These are phyloP conservation scores for Medauroidea extradentata DNA, from an alignment of 1,140 invertebrate genomes.

Conservation along the genomic window DNA sequence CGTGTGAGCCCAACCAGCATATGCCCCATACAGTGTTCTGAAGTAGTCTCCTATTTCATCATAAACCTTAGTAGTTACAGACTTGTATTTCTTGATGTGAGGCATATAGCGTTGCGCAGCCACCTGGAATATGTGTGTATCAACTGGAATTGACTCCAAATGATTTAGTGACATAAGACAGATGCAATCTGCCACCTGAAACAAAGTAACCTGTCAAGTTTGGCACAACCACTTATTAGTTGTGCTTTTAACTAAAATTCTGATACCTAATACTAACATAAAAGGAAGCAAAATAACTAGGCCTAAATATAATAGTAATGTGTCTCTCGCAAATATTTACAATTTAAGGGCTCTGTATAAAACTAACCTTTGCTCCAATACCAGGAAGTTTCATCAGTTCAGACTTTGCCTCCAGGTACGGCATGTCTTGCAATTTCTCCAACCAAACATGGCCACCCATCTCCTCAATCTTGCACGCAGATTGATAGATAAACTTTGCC, in stretches of 20 bases:
- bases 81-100: constrained; percentile 69
- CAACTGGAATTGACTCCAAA: constrained; percentile 84
- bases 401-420: constrained; percentile 68
- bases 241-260: too few relatives aligned
- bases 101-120: constrained; percentile 77
- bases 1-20: constrained; percentile 94
- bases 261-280: too few relatives aligned
- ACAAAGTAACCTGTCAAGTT: constrained; percentile 17
- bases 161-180: constrained; percentile 95
- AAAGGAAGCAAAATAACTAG: too few relatives aligned
- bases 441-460: constrained; percentile 71
- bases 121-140: constrained; percentile 95
- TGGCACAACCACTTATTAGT: too few relatives aligned
- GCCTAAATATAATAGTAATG: too few relatives aligned
- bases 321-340: too few relatives aligned
- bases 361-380: constrained; percentile 78
- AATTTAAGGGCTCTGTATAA: too few relatives aligned
- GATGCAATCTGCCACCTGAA: constrained; percentile 94
- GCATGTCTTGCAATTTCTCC: constrained; percentile 53
- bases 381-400: constrained; percentile 75
- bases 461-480: constrained; percentile 61
- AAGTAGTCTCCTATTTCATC: constrained; percentile 81
- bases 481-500: constrained; percentile 76
- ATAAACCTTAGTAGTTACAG: constrained; percentile 79
- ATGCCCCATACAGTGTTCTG: constrained; percentile 72